Evolutionary conservation across 64 coral and sea anemone genomes (phyloP).

Genomic region (Actinia tenebrosa): DNA sequence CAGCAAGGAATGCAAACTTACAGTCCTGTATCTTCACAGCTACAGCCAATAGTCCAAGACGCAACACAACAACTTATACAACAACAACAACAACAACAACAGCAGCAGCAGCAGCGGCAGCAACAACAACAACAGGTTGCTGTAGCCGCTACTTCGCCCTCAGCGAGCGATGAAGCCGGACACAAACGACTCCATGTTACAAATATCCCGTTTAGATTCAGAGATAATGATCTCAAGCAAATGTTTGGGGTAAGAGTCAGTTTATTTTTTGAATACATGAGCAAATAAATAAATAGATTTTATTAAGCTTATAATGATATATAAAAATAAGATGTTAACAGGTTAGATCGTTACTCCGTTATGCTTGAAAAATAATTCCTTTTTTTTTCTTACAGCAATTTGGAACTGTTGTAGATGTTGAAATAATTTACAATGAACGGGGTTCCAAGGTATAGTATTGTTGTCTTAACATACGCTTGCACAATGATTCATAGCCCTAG

Average conservation of each 20-base stretch:
- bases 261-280: neutral
- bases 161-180: conserved; percentile 41
- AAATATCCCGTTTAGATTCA: conserved; percentile 92
- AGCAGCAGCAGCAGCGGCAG: conserved; percentile 19
- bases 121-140: conserved; percentile 34
- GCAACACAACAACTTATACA: conserved; percentile 3
- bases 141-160: neutral
- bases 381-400: conserved; percentile 55
- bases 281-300: neutral
- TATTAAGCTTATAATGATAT: neutral
- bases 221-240: conserved; percentile 85
- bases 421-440: conserved; percentile 98
- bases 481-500: too few relatives aligned
- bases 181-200: conserved; percentile 88
- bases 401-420: conserved; percentile 84
- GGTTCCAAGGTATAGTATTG: conserved; percentile 73
- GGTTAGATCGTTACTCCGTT: neutral
- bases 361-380: neutral
- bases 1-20: conserved; percentile 33
- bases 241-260: conserved; percentile 89
- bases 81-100: conserved; percentile 31
- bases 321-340: too few relatives aligned
- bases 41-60: neutral
- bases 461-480: neutral
- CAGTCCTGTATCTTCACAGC: conserved; percentile 21